Evolutionary conservation across 2,888 invertebrate genomes (phyloP).

Genomic region (Ecdyonurus torrentis): DNA sequence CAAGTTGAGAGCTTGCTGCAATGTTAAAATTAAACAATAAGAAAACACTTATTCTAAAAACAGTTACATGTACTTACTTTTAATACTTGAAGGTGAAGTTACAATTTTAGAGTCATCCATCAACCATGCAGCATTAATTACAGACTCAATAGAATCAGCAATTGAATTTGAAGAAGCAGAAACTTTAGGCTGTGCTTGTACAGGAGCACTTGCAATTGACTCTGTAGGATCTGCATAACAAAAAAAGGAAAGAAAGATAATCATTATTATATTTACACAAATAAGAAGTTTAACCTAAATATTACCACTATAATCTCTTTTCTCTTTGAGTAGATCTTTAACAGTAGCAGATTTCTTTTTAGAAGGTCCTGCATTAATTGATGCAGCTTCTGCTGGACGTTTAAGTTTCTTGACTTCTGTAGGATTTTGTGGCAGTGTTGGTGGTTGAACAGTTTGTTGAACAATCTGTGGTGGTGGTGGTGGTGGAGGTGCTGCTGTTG

Average conservation of each 20-base stretch:
- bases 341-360: constrained; percentile 17
- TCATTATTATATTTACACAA: too few species aligned
- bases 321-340: constrained; percentile 19
- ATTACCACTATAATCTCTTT: constrained; percentile 11
- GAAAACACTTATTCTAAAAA: too few species aligned
- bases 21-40: too few species aligned
- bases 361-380: background rate
- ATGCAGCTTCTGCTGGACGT: constrained; percentile 10
- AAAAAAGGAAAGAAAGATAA: too few species aligned
- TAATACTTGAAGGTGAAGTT: background rate
- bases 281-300: too few species aligned
- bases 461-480: background rate
- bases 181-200: background rate
- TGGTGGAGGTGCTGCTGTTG: background rate
- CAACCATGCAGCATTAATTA: constrained; percentile 28
- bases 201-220: background rate
- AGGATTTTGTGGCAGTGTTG: background rate
- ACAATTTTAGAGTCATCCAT: constrained; percentile 1
- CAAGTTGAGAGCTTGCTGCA: too few species aligned
- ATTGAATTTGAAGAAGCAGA: constrained; percentile 21
- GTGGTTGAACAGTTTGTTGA: background rate
- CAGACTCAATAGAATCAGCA: constrained; percentile 36
- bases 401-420: constrained; percentile 11
- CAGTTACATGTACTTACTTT: too few species aligned
- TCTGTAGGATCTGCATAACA: too few species aligned